A percentile compares a stretch with the other conserved stretches of the same genome.
Evolutionary conservation across 2,113 vertebrate genomes (phyloP).

Genomic region (Sardina pilchardus): DNA sequence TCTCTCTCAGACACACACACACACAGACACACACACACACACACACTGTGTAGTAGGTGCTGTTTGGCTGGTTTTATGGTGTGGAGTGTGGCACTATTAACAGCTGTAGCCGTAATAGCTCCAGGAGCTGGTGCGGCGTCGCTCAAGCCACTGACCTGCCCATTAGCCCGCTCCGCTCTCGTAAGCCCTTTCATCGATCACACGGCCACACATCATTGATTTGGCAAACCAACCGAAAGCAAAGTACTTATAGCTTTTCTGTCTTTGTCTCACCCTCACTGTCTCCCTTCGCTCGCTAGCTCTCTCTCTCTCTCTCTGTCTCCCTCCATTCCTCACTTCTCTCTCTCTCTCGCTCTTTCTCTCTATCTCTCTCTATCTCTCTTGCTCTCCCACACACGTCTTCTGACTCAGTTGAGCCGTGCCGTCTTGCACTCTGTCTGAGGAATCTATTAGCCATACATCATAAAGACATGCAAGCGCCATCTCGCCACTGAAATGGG

Average conservation of each 20-base stretch:
- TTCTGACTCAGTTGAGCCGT: not conserved
- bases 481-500: not conserved
- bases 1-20: not conserved
- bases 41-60: not conserved
- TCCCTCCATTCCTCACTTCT: not conserved
- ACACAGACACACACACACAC: not conserved
- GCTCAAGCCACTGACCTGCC: conserved; percentile 64
- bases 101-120: conserved; percentile 73
- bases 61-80: conserved; percentile 30
- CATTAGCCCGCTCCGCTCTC: conserved; percentile 66
- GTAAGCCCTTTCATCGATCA: conserved; percentile 77
- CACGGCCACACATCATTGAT: conserved; percentile 78
- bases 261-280: conserved; percentile 45
- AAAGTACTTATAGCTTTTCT: conserved; percentile 72
- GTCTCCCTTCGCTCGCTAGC: not conserved
- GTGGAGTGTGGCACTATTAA: conserved; percentile 68
- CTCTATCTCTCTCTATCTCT: conserved; percentile 27
- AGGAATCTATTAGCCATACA: conserved; percentile 5
- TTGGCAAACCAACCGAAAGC: conserved; percentile 81
- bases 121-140: conserved; percentile 60
- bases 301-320: not conserved
- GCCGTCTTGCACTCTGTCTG: conserved; percentile 30
- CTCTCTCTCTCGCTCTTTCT: not conserved
- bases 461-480: conserved; percentile 8
- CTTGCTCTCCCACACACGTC: conserved; percentile 15